Conservation (phyloP, 1,140 invertebrate species). For the Heterodera schachtii region DNA sequence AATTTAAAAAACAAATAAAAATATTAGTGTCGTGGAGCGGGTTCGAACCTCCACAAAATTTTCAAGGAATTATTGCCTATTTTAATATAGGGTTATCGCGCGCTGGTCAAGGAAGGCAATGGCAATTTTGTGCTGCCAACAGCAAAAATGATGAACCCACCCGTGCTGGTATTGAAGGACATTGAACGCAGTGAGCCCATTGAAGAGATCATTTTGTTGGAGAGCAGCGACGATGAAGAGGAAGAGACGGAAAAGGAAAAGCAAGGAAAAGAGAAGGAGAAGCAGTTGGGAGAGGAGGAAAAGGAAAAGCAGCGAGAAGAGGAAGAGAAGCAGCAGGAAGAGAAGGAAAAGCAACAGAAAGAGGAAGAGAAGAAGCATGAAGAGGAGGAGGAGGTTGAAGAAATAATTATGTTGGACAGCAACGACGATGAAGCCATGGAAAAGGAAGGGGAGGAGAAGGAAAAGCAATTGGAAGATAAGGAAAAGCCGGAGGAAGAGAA, state of each 20-base stretch:
- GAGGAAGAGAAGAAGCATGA: background rate
- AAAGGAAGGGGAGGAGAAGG: no score
- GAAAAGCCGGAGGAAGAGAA: no score
- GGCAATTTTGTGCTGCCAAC: slow-evolving; percentile 20
- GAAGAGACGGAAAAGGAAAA: background rate
- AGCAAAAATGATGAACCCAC: background rate
- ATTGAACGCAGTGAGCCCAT: slow-evolving; percentile 6
- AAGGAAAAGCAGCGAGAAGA: background rate
- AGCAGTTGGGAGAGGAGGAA: background rate
- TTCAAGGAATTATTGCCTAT: no score
- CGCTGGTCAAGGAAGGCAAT: slow-evolving; percentile 26
- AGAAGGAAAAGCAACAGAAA: background rate
- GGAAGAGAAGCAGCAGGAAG: background rate
- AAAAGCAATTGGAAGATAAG: no score
- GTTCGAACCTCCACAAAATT: no score
- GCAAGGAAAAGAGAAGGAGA: background rate
- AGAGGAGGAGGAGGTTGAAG: no score
- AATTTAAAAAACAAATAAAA: no score
- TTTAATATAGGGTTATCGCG: slow-evolving; percentile 7
- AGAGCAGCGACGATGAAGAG: background rate
- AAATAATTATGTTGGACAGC: no score
- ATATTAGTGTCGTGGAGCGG: no score
- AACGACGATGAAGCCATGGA: no score
- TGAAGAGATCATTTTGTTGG: slow-evolving; percentile 9
- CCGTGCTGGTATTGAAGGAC: background rate